These are phyloP conservation scores for Spisula subtruncata DNA, from an alignment of 2,888 invertebrate genomes.

Conservation along the genomic window DNA sequence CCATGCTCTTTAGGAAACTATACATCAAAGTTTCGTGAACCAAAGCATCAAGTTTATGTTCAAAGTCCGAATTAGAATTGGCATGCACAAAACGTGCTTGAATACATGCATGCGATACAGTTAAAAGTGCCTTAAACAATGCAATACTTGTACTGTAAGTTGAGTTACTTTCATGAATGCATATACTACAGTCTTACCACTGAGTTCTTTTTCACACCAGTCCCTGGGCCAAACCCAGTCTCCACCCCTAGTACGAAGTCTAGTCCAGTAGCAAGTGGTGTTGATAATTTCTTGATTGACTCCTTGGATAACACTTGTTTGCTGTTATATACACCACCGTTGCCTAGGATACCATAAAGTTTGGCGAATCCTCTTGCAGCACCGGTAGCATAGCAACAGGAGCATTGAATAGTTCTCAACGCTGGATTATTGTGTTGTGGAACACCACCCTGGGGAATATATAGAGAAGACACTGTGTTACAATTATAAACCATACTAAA, in stretches of 20 bases:
- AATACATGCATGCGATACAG: too few species aligned
- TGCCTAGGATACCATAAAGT: constrained; percentile 83
- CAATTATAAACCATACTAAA: too few species aligned
- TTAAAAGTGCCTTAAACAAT: too few species aligned
- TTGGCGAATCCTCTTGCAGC: constrained; percentile 84
- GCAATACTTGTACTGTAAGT: too few species aligned
- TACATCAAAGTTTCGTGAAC: too few species aligned
- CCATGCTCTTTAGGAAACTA: too few species aligned
- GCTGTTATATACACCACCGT: constrained; percentile 66
- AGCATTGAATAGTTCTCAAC: constrained; percentile 76
- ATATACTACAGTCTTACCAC: background rate
- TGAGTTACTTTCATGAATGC: too few species aligned
- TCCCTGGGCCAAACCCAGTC: constrained; percentile 20
- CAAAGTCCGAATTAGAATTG: too few species aligned
- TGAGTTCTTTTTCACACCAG: constrained; percentile 17
- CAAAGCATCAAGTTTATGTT: too few species aligned
- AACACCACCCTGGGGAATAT: background rate
- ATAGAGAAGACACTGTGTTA: too few species aligned
- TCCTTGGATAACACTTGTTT: constrained; percentile 11
- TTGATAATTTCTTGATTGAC: background rate
- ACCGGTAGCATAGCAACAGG: constrained; percentile 82
- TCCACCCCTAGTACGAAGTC: constrained; percentile 4
- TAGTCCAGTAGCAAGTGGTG: background rate
- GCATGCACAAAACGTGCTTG: too few species aligned
- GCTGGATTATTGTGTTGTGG: constrained; percentile 79